These are phyloP conservation scores for Emydoidea blandingii DNA, from an alignment of 2,797 vertebrate species.

Conservation along the genomic window DNA sequence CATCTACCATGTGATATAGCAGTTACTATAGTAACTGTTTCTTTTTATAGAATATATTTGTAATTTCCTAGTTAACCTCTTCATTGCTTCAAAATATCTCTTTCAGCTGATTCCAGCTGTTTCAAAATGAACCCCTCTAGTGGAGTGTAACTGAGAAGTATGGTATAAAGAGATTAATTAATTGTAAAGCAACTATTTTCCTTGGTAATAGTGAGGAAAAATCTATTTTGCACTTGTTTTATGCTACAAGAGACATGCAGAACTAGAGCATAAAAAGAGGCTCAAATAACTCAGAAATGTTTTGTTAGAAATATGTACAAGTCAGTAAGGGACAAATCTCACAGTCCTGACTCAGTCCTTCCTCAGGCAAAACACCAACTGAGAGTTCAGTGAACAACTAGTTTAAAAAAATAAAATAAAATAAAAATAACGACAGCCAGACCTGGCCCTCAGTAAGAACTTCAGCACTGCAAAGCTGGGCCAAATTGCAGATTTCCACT, in stretches of 20 bases:
- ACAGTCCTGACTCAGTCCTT: constrained; percentile 18
- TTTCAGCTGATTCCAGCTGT: constrained; percentile 45
- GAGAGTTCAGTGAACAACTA: constrained; percentile 44
- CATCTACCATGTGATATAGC: constrained; percentile 45
- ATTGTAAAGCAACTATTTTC: constrained; percentile 3
- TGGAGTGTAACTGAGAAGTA: constrained; percentile 11
- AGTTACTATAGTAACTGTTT: constrained; percentile 62
- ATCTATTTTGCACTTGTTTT: not conserved
- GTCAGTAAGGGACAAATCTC: not conserved
- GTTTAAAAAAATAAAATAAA: not conserved
- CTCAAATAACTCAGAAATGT: not conserved
- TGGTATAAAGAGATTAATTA: not conserved
- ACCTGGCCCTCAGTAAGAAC: constrained; percentile 2
- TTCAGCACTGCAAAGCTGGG: not conserved
- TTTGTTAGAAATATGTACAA: constrained; percentile 14
- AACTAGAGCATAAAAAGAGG: constrained; percentile 31
- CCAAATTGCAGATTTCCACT: constrained; percentile 27
- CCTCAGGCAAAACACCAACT: constrained; percentile 53
- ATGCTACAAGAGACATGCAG: not conserved
- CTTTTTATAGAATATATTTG: constrained; percentile 67
- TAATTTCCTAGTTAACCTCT: constrained; percentile 71
- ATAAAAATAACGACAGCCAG: constrained; percentile 3
- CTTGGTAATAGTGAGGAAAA: not conserved
- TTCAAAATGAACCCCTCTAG: not conserved
- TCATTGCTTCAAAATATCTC: constrained; percentile 7